These are phyloP conservation scores for Drosophila rufa DNA, from an alignment of 1,140 invertebrate genomes.

Conservation along the genomic window DNA sequence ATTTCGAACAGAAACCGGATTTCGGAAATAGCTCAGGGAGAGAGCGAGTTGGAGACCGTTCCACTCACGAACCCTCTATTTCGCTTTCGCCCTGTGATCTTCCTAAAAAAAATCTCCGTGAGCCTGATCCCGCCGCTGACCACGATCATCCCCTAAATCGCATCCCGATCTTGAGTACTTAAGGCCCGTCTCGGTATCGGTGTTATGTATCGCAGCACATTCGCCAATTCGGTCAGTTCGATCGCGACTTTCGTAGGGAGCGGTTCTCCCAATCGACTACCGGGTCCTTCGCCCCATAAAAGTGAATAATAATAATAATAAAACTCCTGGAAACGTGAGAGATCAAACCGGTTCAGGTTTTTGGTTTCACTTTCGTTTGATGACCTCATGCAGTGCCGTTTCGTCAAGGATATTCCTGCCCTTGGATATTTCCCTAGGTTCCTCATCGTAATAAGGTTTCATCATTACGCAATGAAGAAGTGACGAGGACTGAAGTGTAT, in stretches of 20 bases:
- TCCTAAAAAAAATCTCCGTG: constrained; percentile 14
- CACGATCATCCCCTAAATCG: constrained; percentile 66
- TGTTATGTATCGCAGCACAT: constrained; percentile 72
- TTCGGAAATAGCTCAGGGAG: constrained; percentile 46
- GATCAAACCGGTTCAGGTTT: constrained; percentile 41
- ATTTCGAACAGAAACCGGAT: constrained; percentile 68
- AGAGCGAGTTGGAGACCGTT: constrained; percentile 32
- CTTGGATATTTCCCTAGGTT: constrained; percentile 31
- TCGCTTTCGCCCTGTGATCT: constrained; percentile 9
- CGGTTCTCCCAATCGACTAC: constrained; percentile 26
- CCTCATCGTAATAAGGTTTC: not conserved
- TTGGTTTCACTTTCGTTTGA: constrained; percentile 38
- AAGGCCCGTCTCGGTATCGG: constrained; percentile 57
- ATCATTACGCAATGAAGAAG: constrained; percentile 13
- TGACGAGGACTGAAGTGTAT: not conserved
- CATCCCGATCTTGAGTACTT: constrained; percentile 70
- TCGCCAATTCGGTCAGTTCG: constrained; percentile 67
- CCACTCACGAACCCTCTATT: not conserved
- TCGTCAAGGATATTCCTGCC: constrained; percentile 34
- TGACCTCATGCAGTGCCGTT: constrained; percentile 39
- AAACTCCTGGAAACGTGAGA: constrained; percentile 9
- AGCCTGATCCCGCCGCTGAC: constrained; percentile 55
- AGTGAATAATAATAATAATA: constrained; percentile 6
- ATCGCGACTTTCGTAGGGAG: constrained; percentile 52
- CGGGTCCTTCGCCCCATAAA: not conserved